A percentile compares a stretch with the other conserved stretches of the same genome.
These are phyloP conservation scores for Rynchops niger DNA, from an alignment of 2,113 vertebrate genomes.

Conservation along the genomic window DNA sequence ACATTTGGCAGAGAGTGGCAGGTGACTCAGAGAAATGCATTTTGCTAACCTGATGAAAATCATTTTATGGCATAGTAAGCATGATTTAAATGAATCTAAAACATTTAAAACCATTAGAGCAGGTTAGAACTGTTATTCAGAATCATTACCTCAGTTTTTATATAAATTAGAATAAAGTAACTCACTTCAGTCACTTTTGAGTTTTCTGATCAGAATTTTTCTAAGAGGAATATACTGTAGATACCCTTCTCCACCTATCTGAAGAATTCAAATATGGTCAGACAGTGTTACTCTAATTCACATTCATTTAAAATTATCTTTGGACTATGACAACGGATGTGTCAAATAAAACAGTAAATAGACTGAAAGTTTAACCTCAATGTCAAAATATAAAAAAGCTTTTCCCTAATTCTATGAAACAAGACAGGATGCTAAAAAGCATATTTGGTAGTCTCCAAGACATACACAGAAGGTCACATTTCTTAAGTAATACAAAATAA, in stretches of 20 bases:
- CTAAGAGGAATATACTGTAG: not conserved
- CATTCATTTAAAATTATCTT: not conserved
- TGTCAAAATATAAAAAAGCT: not conserved
- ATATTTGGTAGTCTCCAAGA: not conserved
- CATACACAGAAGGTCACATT: not conserved
- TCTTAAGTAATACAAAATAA: not conserved
- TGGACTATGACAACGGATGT: not conserved
- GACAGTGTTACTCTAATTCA: not conserved
- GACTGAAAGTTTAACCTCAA: not conserved
- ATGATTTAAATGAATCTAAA: not conserved
- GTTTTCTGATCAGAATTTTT: not conserved
- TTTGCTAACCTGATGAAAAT: slow-evolving; percentile 5
- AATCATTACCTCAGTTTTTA: not conserved
- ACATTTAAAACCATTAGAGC: not conserved
- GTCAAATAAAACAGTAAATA: not conserved
- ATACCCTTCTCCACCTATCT: not conserved
- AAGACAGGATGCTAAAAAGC: not conserved
- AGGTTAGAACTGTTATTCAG: not conserved
- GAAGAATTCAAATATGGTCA: not conserved
- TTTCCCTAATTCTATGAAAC: not conserved
- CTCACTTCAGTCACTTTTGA: not conserved
- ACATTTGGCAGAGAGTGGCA: not conserved
- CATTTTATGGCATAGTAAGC: not conserved
- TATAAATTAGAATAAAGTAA: not conserved
- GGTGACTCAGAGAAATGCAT: slow-evolving; percentile 1